phyloP scores from a whole-genome alignment of 2,888 invertebrate genomes.

The Epirrhoe alternata region DNA sequence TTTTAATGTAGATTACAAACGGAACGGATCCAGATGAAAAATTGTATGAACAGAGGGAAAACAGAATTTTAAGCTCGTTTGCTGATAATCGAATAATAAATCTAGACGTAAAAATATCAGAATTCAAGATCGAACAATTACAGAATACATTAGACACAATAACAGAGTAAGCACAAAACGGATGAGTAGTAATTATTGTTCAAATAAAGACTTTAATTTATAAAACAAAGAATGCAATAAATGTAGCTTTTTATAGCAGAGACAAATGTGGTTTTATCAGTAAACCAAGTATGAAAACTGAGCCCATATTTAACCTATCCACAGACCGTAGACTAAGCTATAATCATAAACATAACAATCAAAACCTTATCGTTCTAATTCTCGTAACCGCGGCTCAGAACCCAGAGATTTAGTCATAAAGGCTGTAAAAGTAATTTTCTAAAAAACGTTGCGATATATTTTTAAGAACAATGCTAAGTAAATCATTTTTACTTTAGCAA shows the following conservation, averaged over 20 bases:
- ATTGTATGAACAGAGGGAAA: not conserved
- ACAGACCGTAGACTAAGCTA: slow-evolving; percentile 23
- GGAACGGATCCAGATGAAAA: not conserved
- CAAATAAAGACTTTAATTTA: not conserved
- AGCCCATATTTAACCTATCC: slow-evolving; percentile 26
- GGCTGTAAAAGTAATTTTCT: slow-evolving; percentile 13
- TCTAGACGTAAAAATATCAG: not conserved
- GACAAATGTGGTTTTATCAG: slow-evolving; percentile 13
- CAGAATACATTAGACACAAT: not conserved
- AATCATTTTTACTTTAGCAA: not conserved
- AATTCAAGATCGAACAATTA: not conserved
- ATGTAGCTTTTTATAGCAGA: slow-evolving; percentile 4
- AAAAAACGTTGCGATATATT: slow-evolving; percentile 1
- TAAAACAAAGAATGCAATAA: slow-evolving; percentile 15
- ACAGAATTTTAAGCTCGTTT: not conserved
- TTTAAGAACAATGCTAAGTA: not conserved
- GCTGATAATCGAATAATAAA: not conserved
- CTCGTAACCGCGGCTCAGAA: slow-evolving; percentile 16
- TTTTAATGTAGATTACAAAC: no score
- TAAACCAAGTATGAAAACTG: slow-evolving; percentile 15
- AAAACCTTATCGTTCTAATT: slow-evolving; percentile 24
- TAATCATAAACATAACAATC: slow-evolving; percentile 32
- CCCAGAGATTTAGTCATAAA: slow-evolving; percentile 17
- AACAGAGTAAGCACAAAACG: no score
- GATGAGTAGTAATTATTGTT: not conserved